phyloP scores from a whole-genome alignment of 1,140 invertebrate species.

The Acromyrmex charruanus region DNA sequence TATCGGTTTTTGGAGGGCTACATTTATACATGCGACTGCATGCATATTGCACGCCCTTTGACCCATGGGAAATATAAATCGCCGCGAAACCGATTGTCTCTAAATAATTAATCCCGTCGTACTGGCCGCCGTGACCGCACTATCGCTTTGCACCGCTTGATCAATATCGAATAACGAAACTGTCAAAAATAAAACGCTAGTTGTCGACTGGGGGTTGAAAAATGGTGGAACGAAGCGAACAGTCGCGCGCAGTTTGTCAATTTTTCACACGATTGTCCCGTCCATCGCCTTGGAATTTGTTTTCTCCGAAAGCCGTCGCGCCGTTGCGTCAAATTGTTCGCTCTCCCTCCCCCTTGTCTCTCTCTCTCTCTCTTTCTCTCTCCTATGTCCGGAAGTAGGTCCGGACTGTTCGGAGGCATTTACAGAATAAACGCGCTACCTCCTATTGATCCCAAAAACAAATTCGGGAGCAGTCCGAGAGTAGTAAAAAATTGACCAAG shows the following conservation, averaged over 20 bases:
- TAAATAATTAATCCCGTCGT: conserved; percentile 58
- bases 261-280: conserved; percentile 47
- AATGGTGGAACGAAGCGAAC: background rate
- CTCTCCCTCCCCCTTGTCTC: too few relatives aligned
- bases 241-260: conserved; percentile 46
- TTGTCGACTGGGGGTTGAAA: conserved; percentile 15
- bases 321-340: background rate
- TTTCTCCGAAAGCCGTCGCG: conserved; percentile 4
- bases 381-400: conserved; percentile 22
- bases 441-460: conserved; percentile 55
- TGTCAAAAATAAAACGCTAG: conserved; percentile 58
- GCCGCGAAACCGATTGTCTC: conserved; percentile 47
- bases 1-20: background rate
- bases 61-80: conserved; percentile 53
- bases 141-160: conserved; percentile 32
- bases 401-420: conserved; percentile 9
- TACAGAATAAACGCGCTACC: conserved; percentile 8
- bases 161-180: conserved; percentile 59
- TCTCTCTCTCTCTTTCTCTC: too few relatives aligned
- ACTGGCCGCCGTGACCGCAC: conserved; percentile 22
- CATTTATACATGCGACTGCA: conserved; percentile 15
- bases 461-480: conserved; percentile 36
- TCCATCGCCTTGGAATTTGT: conserved; percentile 50
- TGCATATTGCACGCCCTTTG: conserved; percentile 38
- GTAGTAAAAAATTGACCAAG: conserved; percentile 57